These are phyloP conservation scores for Empidonax traillii DNA, from an alignment of 2,113 vertebrate genomes.

Conservation along the genomic window DNA sequence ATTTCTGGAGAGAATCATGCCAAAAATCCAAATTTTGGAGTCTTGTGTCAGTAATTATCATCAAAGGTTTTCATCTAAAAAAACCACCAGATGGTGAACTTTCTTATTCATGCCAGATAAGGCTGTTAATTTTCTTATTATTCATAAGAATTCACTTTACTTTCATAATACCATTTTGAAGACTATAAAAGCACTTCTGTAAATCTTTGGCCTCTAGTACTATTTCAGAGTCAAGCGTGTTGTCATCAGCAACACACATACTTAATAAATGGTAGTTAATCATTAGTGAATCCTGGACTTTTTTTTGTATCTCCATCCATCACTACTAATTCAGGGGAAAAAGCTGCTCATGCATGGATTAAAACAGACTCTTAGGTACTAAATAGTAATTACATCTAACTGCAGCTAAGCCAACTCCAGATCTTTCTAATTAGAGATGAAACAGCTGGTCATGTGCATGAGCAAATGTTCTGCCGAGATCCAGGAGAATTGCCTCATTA, in stretches of 20 bases:
- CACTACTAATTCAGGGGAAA: background rate
- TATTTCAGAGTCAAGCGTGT: background rate
- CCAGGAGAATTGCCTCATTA: background rate
- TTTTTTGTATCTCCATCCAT: conserved; percentile 1
- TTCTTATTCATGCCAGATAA: conserved; percentile 51
- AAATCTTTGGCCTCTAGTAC: background rate
- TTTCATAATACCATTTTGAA: conserved; percentile 26
- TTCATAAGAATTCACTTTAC: conserved; percentile 1
- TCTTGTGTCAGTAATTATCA: conserved; percentile 41
- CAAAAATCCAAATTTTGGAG: conserved; percentile 48
- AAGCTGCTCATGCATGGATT: conserved; percentile 3
- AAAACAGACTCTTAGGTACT: conserved; percentile 15
- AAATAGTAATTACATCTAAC: conserved; percentile 16
- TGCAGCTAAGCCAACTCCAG: background rate
- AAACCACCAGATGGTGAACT: conserved; percentile 60
- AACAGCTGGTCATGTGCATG: conserved; percentile 36
- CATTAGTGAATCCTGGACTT: background rate
- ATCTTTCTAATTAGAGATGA: conserved; percentile 27
- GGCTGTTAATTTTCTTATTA: conserved; percentile 34
- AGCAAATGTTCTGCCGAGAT: background rate
- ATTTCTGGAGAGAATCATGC: conserved; percentile 25
- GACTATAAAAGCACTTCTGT: background rate
- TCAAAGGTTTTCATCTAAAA: conserved; percentile 51
- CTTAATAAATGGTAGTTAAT: conserved; percentile 24
- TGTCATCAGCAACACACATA: background rate